phyloP scores from a whole-genome alignment of 1,140 invertebrate species.

The Mercenaria mercenaria region DNA sequence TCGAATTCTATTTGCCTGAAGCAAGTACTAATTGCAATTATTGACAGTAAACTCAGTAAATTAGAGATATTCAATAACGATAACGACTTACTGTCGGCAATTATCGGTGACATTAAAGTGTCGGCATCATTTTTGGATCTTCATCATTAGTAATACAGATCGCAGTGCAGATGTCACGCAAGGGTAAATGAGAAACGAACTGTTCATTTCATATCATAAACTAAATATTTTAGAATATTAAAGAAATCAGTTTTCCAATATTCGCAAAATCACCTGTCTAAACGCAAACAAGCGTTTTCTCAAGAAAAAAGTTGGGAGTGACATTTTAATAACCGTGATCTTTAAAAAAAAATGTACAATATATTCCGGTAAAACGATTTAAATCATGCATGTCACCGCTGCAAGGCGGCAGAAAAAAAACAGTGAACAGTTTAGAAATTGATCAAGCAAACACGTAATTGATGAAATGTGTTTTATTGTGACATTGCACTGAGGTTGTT shows the following conservation, averaged over 20 bases:
- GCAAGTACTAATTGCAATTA: constrained; percentile 18
- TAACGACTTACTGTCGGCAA: not conserved
- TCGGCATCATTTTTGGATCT: not conserved
- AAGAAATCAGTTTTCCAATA: too few species aligned
- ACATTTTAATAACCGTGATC: not conserved
- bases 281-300: too few species aligned
- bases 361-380: too few species aligned
- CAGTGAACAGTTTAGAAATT: too few species aligned
- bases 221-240: too few species aligned
- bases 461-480: too few species aligned
- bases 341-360: too few species aligned
- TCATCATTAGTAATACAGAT: not conserved
- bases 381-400: too few species aligned
- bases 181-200: not conserved
- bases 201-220: not conserved
- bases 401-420: too few species aligned
- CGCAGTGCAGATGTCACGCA: not conserved
- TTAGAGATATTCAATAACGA: not conserved
- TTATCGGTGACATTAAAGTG: constrained; percentile 5
- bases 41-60: not conserved
- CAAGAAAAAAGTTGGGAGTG: not conserved
- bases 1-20: not conserved
- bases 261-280: too few species aligned
- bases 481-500: too few species aligned
- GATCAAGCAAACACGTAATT: too few species aligned